Percentiles rank a stretch among this genome's conserved stretches.
Conservation (phyloP, 2,113 vertebrate genomes). For the Holacanthus passer region DNA sequence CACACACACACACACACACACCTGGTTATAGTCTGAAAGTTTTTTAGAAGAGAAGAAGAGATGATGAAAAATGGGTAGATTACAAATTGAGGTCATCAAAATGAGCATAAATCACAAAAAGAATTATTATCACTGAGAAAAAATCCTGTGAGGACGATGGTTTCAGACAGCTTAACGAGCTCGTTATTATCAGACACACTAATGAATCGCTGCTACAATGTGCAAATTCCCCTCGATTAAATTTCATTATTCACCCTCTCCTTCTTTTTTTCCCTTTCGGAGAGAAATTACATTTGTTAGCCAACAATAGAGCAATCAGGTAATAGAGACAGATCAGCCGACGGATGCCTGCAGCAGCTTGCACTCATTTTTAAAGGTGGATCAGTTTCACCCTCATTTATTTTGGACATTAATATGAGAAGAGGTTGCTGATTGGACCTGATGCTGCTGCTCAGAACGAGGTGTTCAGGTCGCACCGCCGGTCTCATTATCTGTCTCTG, state of each 20-base stretch:
- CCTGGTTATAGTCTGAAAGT: neutral
- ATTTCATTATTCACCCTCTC: slow-evolving; percentile 35
- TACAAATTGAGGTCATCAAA: slow-evolving; percentile 24
- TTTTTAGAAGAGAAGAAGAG: neutral
- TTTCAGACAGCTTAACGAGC: slow-evolving; percentile 54
- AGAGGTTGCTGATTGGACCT: neutral
- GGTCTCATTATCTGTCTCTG: neutral
- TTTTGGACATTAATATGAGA: neutral
- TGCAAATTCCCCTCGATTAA: slow-evolving; percentile 52
- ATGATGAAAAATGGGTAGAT: slow-evolving; percentile 27
- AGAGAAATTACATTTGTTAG: slow-evolving; percentile 46
- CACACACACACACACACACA: slow-evolving; percentile 4
- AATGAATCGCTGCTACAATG: slow-evolving; percentile 58
- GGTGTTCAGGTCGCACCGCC: slow-evolving; percentile 17
- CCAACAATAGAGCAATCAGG: slow-evolving; percentile 44
- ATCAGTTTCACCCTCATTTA: neutral
- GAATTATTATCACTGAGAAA: slow-evolving; percentile 55
- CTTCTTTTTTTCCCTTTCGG: slow-evolving; percentile 12
- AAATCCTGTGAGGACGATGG: slow-evolving; percentile 9
- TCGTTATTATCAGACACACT: slow-evolving; percentile 40
- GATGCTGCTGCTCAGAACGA: slow-evolving; percentile 3
- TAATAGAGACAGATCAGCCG: slow-evolving; percentile 20
- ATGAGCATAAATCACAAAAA: slow-evolving; percentile 26
- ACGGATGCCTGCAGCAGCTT: neutral
- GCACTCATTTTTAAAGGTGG: neutral